Base-by-base conservation (phyloP, 2,888 invertebrate species). In the Cantharis rustica region DNA sequence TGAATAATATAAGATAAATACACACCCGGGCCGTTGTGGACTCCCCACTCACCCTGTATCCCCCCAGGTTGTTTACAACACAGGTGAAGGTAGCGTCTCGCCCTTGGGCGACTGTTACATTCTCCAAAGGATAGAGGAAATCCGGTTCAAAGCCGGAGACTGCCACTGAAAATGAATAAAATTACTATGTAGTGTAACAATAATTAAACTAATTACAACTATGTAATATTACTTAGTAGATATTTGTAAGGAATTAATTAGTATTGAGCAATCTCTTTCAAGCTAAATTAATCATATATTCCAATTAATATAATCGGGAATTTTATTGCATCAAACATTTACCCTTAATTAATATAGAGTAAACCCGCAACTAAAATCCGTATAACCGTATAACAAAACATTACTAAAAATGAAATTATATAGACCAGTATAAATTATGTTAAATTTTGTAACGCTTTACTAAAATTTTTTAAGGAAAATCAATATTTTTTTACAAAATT, bases 41-140 rank as follows among this genome's bases (percentile, higher is more conserved):
- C 90, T 94, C 94, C 91, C 94, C 94, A 95, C 95, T 96, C 95
- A 96, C 96, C 95, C 95, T 94, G 91, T 94, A 92, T 84, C 92
- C 91, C 84, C 92, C 92, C 87, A 95, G 92, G 91, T 95, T 94
- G 90, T 94, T 95, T 86, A 95, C 95, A 86, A 95, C 94, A 87
- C 95, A 95, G 83, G 95, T 95, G 90, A 95, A 95, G 87, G 93
- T 93, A 83, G 95, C 95, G 90, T 95, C 95, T 84, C 95, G 90
- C 80, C 95, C 95, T 88, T 94, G 94, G 80, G 95, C 92, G 85
- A 95, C 94, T 81, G 95, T 95, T 89, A 95, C 92, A 91, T 95
- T 95, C 90, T 94, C 93, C 90, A 95, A 89, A 68, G 95, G 94
- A 84, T 92, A 93, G 83, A 93, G 90, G 90, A 95, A 95, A 89